Evolutionary conservation across 2,888 invertebrate species (phyloP).

Genomic region (Drosophila setosimentum): DNA sequence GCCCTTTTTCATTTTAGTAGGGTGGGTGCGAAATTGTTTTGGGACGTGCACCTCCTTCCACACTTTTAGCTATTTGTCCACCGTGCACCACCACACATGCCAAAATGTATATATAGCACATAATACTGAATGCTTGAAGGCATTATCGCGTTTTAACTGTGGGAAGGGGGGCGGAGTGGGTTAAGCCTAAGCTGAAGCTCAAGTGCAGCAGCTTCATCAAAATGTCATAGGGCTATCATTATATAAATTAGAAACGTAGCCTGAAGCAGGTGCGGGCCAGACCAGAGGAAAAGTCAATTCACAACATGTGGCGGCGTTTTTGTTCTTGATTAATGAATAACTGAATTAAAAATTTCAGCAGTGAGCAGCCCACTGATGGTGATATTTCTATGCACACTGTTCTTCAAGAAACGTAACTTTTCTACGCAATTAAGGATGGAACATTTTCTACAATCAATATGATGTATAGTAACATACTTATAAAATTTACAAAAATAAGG

Average conservation of each 20-base stretch:
- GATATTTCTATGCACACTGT: not conserved
- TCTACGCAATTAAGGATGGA: not conserved
- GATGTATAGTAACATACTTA: not conserved
- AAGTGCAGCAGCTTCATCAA: constrained; percentile 46
- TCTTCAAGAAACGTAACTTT: too few species aligned
- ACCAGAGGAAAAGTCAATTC: constrained; percentile 14
- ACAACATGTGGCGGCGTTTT: constrained; percentile 17
- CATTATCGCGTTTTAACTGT: constrained; percentile 43
- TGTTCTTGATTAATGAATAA: constrained; percentile 14
- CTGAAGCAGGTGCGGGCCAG: constrained; percentile 21
- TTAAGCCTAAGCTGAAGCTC: constrained; percentile 33
- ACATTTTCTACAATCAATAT: not conserved
- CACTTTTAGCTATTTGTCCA: constrained; percentile 38
- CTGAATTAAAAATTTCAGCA: constrained; percentile 1
- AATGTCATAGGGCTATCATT: constrained; percentile 34
- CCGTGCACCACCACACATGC: constrained; percentile 21
- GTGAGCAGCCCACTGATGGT: not conserved
- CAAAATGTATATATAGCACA: constrained; percentile 16
- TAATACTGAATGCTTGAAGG: constrained; percentile 30
- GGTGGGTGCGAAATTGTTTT: constrained; percentile 58
- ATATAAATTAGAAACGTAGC: constrained; percentile 18
- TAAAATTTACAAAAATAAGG: not conserved
- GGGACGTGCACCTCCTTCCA: constrained; percentile 38
- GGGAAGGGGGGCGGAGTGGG: constrained; percentile 13
- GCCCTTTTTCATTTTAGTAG: constrained; percentile 6